phyloP scores from a whole-genome alignment of 2,797 vertebrate genomes.

The Propithecus deckenii region DNA sequence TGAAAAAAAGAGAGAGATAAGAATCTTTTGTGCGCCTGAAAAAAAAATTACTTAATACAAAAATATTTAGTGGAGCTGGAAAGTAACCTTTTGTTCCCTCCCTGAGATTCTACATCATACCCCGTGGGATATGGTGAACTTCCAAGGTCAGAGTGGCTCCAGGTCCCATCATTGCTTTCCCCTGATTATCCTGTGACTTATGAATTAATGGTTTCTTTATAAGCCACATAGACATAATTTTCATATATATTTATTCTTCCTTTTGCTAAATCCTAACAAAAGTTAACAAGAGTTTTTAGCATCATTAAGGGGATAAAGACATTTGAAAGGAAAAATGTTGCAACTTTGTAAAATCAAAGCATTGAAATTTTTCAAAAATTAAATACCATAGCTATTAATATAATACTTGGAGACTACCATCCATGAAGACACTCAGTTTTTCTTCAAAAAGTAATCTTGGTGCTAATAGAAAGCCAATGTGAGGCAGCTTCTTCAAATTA shows the following conservation, averaged over 20 bases:
- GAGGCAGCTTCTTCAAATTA: neutral
- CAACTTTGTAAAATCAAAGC: slow-evolving; percentile 13
- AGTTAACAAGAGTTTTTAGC: neutral
- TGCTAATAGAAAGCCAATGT: neutral
- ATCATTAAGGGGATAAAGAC: neutral
- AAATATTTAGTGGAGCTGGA: neutral
- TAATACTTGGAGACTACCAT: neutral
- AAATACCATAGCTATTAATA: neutral
- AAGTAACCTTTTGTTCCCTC: neutral
- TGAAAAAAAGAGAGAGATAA: neutral
- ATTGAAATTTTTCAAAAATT: slow-evolving; percentile 21
- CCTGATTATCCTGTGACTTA: neutral
- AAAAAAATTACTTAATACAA: neutral
- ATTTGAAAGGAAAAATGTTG: neutral
- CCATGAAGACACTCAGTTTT: neutral
- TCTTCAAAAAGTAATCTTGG: slow-evolving; percentile 18
- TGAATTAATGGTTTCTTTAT: neutral
- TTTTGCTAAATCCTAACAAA: neutral
- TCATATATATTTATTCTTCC: neutral
- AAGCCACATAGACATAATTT: neutral
- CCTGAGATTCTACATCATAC: neutral
- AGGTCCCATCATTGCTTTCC: neutral
- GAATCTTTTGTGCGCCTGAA: neutral
- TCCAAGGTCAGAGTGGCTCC: neutral
- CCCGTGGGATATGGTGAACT: neutral